These are phyloP conservation scores for Adela reaumurella DNA, from an alignment of 2,888 invertebrate species.

Conservation along the genomic window DNA sequence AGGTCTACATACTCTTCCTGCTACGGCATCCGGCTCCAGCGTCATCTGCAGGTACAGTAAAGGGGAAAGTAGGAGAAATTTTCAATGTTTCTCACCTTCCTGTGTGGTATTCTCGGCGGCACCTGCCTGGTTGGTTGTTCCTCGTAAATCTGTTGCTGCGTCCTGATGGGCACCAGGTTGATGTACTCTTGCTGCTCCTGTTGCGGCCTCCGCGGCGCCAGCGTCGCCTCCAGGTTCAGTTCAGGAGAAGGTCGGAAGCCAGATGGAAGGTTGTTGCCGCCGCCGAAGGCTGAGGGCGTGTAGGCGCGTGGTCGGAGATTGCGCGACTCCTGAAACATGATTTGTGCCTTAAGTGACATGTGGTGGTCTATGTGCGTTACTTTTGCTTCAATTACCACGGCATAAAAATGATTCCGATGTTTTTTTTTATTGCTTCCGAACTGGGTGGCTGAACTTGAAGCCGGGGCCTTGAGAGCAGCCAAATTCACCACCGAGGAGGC, in stretches of 20 bases:
- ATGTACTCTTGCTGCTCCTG: constrained; percentile 11
- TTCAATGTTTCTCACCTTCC: constrained; percentile 25
- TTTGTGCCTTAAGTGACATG: no score
- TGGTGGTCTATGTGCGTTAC: no score
- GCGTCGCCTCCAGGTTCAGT: constrained; percentile 26
- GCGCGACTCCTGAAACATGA: constrained; percentile 43
- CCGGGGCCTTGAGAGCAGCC: no score
- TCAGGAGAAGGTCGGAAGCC: constrained; percentile 45
- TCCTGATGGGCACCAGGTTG: constrained; percentile 22
- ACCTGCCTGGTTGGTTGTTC: constrained; percentile 76
- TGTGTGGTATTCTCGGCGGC: constrained; percentile 37
- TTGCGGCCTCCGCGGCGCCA: constrained; percentile 38
- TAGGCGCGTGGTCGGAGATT: constrained; percentile 47
- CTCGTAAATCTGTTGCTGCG: constrained; percentile 39
- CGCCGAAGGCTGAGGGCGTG: constrained; percentile 25
- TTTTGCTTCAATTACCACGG: no score
- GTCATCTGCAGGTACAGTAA: constrained; percentile 29
- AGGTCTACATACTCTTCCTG: constrained; percentile 17
- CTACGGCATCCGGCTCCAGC: constrained; percentile 25
- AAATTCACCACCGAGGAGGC: no score
- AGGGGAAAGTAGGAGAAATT: no score
- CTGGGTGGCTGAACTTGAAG: no score
- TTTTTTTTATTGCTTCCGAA: no score
- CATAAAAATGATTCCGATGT: no score
- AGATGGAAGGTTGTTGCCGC: constrained; percentile 37